A percentile compares a stretch with the other conserved stretches of the same genome.
These are phyloP conservation scores for Cherax destructor DNA, from an alignment of 1,140 invertebrate genomes.

Conservation along the genomic window DNA sequence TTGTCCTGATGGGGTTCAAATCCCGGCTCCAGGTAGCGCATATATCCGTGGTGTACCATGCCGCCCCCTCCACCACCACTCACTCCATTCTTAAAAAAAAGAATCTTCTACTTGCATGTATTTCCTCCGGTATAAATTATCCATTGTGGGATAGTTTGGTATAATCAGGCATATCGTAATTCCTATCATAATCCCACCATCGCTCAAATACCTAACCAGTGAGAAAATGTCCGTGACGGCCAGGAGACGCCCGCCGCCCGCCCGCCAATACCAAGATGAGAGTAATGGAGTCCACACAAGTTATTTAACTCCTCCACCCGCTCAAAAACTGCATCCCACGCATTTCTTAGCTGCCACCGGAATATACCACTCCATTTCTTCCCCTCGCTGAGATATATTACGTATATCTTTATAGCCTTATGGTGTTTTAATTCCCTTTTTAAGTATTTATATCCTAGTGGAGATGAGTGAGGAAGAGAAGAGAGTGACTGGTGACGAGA, in stretches of 20 bases:
- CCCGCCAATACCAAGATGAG: conserved; percentile 39
- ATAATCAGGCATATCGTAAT: conserved; percentile 66
- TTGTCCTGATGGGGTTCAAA: too few species aligned
- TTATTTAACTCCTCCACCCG: background rate
- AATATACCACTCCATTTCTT: background rate
- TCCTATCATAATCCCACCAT: conserved; percentile 66
- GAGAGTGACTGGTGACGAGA: conserved; percentile 64
- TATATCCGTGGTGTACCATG: background rate
- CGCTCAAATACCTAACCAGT: conserved; percentile 65
- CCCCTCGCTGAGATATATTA: background rate
- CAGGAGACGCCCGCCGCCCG: conserved; percentile 31
- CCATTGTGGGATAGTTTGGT: conserved; percentile 36
- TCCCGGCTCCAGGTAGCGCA: too few species aligned
- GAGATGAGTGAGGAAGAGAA: background rate
- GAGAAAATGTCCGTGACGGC: conserved; percentile 65
- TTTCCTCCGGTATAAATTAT: conserved; percentile 51
- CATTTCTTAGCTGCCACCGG: background rate
- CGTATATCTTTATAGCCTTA: background rate
- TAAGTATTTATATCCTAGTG: background rate
- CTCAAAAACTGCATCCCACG: background rate
- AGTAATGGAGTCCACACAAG: conserved; percentile 53
- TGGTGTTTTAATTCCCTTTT: background rate
- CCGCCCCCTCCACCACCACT: background rate
- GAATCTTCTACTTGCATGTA: conserved; percentile 9
- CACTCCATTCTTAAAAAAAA: background rate